A percentile compares a stretch with the other conserved stretches of the same genome.
These are phyloP conservation scores for Gallirallus australis DNA, from an alignment of 2,797 vertebrate species.

Conservation along the genomic window DNA sequence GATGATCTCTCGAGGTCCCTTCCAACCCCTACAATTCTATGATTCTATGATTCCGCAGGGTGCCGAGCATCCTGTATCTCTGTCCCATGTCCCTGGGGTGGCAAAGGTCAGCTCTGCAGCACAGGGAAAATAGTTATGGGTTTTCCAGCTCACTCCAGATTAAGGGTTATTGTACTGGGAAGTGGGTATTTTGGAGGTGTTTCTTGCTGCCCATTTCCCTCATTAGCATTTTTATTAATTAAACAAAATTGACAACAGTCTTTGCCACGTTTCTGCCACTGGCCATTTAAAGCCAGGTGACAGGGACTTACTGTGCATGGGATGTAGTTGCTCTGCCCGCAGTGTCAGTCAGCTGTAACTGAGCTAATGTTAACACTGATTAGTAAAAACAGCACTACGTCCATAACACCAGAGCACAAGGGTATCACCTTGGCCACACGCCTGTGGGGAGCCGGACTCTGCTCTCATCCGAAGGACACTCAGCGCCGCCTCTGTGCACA, in stretches of 20 bases:
- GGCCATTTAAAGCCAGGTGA: not conserved
- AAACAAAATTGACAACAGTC: not conserved
- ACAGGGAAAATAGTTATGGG: not conserved
- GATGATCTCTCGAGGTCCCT: too few relatives aligned
- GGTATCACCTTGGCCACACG: not conserved
- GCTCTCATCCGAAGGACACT: not conserved
- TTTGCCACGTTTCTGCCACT: constrained; percentile 39
- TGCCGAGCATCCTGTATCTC: not conserved
- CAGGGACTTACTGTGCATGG: not conserved
- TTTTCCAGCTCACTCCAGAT: not conserved
- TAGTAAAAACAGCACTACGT: not conserved
- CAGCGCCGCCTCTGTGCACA: not conserved
- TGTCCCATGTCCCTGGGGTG: too few relatives aligned
- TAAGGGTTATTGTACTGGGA: not conserved
- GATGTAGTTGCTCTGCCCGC: not conserved
- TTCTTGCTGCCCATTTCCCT: not conserved
- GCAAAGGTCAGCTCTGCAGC: not conserved
- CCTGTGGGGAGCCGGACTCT: not conserved
- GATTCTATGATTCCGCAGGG: too few relatives aligned
- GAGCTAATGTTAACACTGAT: constrained; percentile 11
- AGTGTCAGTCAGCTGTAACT: not conserved
- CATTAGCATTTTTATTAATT: constrained; percentile 37
- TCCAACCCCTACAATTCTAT: too few relatives aligned
- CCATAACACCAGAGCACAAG: not conserved
- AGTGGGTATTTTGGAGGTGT: not conserved